These are phyloP conservation scores for Caenorhabditis panamensis DNA, from an alignment of 2,888 invertebrate species.

Conservation along the genomic window DNA sequence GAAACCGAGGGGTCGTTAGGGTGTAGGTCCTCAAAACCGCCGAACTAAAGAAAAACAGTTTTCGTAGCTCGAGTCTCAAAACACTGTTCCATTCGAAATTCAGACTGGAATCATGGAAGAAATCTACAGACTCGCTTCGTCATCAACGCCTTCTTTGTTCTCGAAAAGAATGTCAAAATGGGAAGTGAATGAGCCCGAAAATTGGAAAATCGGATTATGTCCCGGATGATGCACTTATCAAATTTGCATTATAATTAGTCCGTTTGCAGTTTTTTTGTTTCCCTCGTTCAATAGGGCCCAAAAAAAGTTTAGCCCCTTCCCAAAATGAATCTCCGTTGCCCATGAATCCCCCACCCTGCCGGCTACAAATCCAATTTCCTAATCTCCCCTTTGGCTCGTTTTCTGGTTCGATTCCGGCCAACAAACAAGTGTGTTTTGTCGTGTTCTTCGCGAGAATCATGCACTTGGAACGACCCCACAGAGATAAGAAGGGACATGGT, in stretches of 20 bases:
- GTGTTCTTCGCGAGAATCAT: background rate
- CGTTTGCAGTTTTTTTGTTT: background rate
- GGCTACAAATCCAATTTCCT: too few species aligned
- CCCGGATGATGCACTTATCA: background rate
- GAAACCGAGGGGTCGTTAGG: too few species aligned
- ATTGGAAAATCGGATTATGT: background rate
- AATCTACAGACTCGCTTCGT: too few species aligned
- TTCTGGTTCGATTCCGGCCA: slow-evolving; percentile 12
- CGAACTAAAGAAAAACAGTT: too few species aligned
- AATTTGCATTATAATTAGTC: background rate
- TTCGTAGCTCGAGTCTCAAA: too few species aligned
- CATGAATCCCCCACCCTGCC: too few species aligned
- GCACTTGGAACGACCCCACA: background rate
- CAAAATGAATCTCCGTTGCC: too few species aligned
- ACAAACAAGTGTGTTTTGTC: slow-evolving; percentile 11
- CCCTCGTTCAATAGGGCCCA: background rate
- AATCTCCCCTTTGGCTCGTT: slow-evolving; percentile 16
- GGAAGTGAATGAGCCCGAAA: background rate
- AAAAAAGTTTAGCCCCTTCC: too few species aligned
- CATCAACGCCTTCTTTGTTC: too few species aligned
- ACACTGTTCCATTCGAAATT: too few species aligned
- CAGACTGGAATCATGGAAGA: too few species aligned
- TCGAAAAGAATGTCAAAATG: background rate
- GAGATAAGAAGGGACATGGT: slow-evolving; percentile 14
- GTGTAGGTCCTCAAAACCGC: too few species aligned